These are phyloP conservation scores for Andricus curvator DNA, from an alignment of 2,888 invertebrate genomes.

Conservation along the genomic window DNA sequence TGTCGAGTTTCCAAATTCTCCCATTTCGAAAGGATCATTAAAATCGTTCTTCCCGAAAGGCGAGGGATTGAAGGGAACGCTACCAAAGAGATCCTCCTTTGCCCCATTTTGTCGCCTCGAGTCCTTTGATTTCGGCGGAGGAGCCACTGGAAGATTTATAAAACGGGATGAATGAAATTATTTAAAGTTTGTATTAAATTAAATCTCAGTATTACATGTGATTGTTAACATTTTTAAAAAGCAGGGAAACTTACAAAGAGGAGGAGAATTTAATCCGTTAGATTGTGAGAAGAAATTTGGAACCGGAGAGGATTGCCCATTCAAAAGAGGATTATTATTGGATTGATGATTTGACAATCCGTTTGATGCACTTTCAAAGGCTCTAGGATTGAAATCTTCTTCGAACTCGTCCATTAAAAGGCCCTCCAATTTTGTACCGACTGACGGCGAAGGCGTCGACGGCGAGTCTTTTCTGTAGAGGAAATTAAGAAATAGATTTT, in stretches of 20 bases:
- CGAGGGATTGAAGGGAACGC: constrained; percentile 85
- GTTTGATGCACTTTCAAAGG: constrained; percentile 66
- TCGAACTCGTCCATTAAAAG: constrained; percentile 89
- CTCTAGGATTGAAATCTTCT: constrained; percentile 91
- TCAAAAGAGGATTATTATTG: constrained; percentile 66
- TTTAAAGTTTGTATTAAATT: neutral
- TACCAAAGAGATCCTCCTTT: constrained; percentile 89
- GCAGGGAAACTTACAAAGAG: constrained; percentile 82
- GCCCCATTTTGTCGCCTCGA: constrained; percentile 77
- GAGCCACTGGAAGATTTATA: constrained; percentile 85
- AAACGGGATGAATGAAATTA: neutral
- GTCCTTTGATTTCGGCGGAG: constrained; percentile 88
- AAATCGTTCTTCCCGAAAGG: constrained; percentile 75
- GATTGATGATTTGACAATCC: constrained; percentile 74
- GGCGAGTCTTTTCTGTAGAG: constrained; percentile 64
- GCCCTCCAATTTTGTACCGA: constrained; percentile 89
- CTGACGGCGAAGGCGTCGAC: constrained; percentile 79
- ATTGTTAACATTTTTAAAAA: neutral
- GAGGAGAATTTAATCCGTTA: constrained; percentile 80
- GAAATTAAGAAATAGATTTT: constrained; percentile 11
- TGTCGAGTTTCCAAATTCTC: constrained; percentile 81
- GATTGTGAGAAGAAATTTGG: constrained; percentile 78
- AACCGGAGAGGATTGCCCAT: constrained; percentile 77
- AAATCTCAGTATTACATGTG: no score
- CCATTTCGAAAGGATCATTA: constrained; percentile 92